Evolutionary conservation across 2,888 invertebrate species (phyloP).

Genomic region (Mesorhabditis sp.): DNA sequence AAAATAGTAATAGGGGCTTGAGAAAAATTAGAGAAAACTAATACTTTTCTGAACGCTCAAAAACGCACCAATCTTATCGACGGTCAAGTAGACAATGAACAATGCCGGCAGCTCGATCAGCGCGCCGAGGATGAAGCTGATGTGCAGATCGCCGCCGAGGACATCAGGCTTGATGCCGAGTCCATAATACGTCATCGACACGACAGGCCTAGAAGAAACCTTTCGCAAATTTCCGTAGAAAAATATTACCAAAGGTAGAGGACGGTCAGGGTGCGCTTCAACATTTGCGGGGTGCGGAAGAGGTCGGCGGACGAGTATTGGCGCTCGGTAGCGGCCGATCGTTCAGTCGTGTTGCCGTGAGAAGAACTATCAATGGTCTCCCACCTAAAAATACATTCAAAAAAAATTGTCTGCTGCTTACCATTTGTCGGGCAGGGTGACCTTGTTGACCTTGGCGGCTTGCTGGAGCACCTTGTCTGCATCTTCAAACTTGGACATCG

Average conservation of each 20-base stretch:
- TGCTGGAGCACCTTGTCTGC: slow-evolving; percentile 52
- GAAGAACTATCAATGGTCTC: slow-evolving; percentile 25
- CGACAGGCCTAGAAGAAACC: slow-evolving; percentile 67
- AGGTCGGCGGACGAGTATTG: slow-evolving; percentile 27
- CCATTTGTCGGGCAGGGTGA: slow-evolving; percentile 50
- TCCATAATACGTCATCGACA: slow-evolving; percentile 82
- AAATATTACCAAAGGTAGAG: neutral
- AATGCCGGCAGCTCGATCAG: slow-evolving; percentile 60
- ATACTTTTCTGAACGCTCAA: too few species aligned
- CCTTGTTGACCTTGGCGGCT: slow-evolving; percentile 44
- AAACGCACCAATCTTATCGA: slow-evolving; percentile 29
- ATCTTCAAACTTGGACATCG: slow-evolving; percentile 46
- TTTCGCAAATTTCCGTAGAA: neutral
- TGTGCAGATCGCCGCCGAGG: slow-evolving; percentile 73
- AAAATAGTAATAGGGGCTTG: too few species aligned
- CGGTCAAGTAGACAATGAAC: slow-evolving; percentile 50
- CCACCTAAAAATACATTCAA: slow-evolving; percentile 20
- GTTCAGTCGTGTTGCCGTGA: slow-evolving; percentile 15
- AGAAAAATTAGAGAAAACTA: too few species aligned
- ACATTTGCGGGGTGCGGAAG: slow-evolving; percentile 48
- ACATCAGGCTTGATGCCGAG: slow-evolving; percentile 80
- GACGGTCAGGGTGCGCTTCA: slow-evolving; percentile 44
- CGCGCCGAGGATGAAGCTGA: slow-evolving; percentile 74
- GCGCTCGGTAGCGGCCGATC: slow-evolving; percentile 11
- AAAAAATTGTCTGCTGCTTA: slow-evolving; percentile 9